These are phyloP conservation scores for Anolis carolinensis DNA, from an alignment of 2,113 vertebrate genomes.

Conservation along the genomic window DNA sequence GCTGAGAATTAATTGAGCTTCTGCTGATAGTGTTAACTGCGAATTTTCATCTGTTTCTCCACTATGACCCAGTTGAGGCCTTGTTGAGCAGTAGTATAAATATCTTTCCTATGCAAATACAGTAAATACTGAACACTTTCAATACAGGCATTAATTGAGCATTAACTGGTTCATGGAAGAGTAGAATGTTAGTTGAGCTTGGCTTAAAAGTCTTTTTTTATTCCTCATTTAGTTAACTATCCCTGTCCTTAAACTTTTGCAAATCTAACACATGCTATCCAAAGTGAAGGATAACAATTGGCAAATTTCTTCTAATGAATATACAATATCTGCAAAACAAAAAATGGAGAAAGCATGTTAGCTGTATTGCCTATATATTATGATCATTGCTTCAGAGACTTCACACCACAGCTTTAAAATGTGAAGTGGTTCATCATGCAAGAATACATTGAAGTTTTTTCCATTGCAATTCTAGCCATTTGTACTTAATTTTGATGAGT, in stretches of 20 bases:
- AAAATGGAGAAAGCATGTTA: neutral
- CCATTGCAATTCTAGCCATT: too few relatives aligned
- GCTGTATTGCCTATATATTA: too few relatives aligned
- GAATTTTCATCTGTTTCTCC: conserved; percentile 65
- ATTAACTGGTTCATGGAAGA: conserved; percentile 57
- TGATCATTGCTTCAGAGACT: too few relatives aligned
- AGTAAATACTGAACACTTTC: conserved; percentile 48
- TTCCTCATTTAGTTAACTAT: conserved; percentile 22
- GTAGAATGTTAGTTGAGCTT: conserved; percentile 20
- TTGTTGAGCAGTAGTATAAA: conserved; percentile 42
- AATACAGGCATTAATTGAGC: conserved; percentile 62
- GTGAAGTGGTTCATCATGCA: too few relatives aligned
- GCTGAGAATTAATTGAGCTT: conserved; percentile 66
- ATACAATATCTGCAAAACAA: neutral
- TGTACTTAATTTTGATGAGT: too few relatives aligned
- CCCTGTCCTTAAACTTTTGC: neutral
- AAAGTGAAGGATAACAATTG: neutral
- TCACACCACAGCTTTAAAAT: too few relatives aligned
- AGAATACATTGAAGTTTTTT: too few relatives aligned
- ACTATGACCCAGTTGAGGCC: conserved; percentile 64
- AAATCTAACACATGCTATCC: conserved; percentile 27
- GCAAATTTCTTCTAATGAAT: neutral
- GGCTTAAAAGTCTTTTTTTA: conserved; percentile 21
- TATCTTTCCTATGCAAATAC: conserved; percentile 47
- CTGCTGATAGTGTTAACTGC: conserved; percentile 56